Evolutionary conservation across 1,140 invertebrate species (phyloP).

Genomic region (Trinorchestia longiramus): DNA sequence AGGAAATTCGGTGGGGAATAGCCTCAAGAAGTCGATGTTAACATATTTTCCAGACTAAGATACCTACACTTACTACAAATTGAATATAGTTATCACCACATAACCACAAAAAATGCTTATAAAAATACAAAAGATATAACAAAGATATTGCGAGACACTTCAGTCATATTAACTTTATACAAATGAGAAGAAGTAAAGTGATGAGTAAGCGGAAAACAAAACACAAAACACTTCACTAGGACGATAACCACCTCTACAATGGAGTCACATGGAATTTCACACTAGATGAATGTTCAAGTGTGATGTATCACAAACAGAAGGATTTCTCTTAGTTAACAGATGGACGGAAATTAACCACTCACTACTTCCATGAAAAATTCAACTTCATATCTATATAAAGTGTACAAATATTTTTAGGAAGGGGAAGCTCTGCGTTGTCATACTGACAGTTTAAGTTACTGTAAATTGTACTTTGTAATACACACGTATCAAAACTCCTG

Average conservation of each 20-base stretch:
- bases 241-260: not conserved
- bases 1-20: not conserved
- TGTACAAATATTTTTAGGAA: too few species aligned
- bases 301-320: not conserved
- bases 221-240: not conserved
- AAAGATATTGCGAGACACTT: not conserved
- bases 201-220: not conserved
- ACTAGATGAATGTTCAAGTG: not conserved
- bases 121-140: not conserved
- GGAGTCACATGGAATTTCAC: not conserved
- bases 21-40: not conserved
- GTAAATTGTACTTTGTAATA: too few species aligned
- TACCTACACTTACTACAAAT: not conserved
- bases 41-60: not conserved
- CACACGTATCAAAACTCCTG: too few species aligned
- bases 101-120: not conserved
- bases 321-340: not conserved
- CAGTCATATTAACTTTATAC: not conserved
- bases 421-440: too few species aligned
- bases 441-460: too few species aligned
- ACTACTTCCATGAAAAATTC: too few species aligned
- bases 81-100: not conserved
- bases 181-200: not conserved
- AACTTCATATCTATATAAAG: too few species aligned
- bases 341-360: too few species aligned